Base-by-base conservation (phyloP, 2,113 vertebrate species). In the Sardina pilchardus region DNA sequence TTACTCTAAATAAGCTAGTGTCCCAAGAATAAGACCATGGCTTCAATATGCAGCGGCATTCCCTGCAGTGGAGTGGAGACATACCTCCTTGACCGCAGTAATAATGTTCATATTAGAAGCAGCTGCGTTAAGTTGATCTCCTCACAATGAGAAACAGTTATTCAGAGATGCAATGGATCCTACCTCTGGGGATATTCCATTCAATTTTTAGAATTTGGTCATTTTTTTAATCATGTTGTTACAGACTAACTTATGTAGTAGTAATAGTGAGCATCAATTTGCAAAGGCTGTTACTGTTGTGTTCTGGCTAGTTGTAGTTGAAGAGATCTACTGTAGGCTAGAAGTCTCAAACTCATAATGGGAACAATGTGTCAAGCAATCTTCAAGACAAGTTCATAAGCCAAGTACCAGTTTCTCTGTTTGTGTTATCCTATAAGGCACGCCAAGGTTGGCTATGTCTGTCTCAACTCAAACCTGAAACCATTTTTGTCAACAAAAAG, bases 81-180 rank as follows among this genome's bases (percentile, higher is more conserved):
- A 92, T 81, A 56, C 81, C 81, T 88, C 84, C 85, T 80, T 83
- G 67, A 83, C 44, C 21, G 26, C 85, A 84, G 0, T 59, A 88
- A 84, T 26, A 71, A 19, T 1, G 45, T 59, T 81, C 75, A 42
- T 87, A 93, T 92, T 86, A 88, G 83, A 91, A 81, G 71, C 92
- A 92, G 91, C 92, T 92, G 92, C 91, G 87, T 56, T 82, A 71
- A 71, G 17, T 34, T 85, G 8, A 88, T 71, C 84, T 80, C 36
- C 42, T 21, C 12, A 48, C 4, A 47, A 19, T 67, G 84, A 50
- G 87, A 6, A 34, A 85, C 26, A 75, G 50, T 42, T 24, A 82
- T 43, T 63, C 9, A 30, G 10, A 78, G 30, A 3, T 39, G 12
- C 63, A 71, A 17, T 53, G 17, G 14, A n/a, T 71, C 6, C 26